Conservation (phyloP, 2,113 vertebrate species). For the Eonycteris spelaea region DNA sequence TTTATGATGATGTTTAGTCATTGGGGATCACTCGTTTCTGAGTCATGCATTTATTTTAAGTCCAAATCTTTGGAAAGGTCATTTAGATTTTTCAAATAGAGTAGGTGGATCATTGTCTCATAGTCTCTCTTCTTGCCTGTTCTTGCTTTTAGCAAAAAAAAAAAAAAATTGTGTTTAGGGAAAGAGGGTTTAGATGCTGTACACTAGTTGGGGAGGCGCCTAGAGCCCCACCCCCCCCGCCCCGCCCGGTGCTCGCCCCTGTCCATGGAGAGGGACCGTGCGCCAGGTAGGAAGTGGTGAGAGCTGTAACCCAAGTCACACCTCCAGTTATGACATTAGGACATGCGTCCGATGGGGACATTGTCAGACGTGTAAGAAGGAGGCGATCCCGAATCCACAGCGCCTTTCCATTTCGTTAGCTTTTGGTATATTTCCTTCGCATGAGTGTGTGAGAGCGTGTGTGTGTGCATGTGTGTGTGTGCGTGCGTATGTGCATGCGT, state of each 20-base stretch:
- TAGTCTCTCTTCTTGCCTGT: slow-evolving; percentile 33
- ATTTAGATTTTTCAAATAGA: slow-evolving; percentile 12
- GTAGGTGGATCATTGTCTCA: slow-evolving; percentile 42
- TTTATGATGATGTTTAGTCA: slow-evolving; percentile 48
- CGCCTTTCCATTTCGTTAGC: not conserved
- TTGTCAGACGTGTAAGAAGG: not conserved
- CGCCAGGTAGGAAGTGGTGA: not conserved
- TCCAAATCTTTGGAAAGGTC: slow-evolving; percentile 51
- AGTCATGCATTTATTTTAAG: slow-evolving; percentile 57
- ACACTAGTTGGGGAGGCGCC: not conserved
- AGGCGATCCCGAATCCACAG: not conserved
- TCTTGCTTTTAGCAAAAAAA: slow-evolving; percentile 57
- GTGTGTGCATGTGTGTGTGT: not conserved
- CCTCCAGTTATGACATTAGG: not conserved
- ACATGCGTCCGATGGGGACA: not conserved
- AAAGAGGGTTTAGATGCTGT: not conserved
- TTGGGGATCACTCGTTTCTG: slow-evolving; percentile 56
- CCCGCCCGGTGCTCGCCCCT: fast-evolving
- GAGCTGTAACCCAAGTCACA: not conserved
- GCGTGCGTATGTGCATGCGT: no score
- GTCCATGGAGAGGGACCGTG: not conserved
- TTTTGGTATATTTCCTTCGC: not conserved
- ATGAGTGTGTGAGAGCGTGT: not conserved
- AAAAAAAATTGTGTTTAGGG: not conserved
- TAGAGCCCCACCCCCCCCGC: no score